Percentiles rank a stretch among this genome's conserved stretches.
phyloP scores from a whole-genome alignment of 2,113 vertebrate species.

The Equus przewalskii region DNA sequence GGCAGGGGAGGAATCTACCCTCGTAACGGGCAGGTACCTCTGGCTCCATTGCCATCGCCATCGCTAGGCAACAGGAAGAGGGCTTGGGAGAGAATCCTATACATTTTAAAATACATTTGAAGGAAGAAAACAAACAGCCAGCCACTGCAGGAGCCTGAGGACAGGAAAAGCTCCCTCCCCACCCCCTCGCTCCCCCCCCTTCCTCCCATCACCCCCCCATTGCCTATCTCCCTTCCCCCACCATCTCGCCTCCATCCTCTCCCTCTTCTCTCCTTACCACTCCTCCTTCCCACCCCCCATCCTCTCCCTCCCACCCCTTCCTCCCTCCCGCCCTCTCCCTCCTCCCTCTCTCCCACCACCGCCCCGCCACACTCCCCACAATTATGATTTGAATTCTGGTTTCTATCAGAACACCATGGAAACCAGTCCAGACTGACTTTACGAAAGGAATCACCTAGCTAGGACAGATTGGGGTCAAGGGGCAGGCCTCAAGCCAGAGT shows the following conservation, averaged over 20 bases:
- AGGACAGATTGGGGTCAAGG: fast-evolving
- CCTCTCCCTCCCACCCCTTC: not conserved
- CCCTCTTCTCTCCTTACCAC: not conserved
- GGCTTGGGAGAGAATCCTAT: not conserved
- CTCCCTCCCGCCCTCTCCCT: not conserved
- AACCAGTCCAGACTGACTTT: slow-evolving; percentile 44
- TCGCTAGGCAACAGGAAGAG: not conserved
- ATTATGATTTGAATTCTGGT: slow-evolving; percentile 41
- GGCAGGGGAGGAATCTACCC: not conserved
- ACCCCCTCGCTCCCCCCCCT: not conserved
- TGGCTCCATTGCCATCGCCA: fast-evolving
- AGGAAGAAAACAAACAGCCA: not conserved
- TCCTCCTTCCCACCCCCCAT: not conserved
- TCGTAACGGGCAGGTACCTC: not conserved
- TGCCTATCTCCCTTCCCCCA: too few relatives aligned
- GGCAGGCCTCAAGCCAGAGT: fast-evolving
- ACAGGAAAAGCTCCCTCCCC: not conserved
- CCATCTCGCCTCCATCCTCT: not conserved
- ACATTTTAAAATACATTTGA: not conserved
- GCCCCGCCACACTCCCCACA: not conserved
- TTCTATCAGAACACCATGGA: slow-evolving; percentile 71
- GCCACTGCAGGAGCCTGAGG: not conserved
- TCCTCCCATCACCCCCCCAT: too few relatives aligned
- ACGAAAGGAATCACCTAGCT: not conserved
- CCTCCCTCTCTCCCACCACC: not conserved